Conservation (phyloP, 2,113 vertebrate species). For the Fregata magnificens region DNA sequence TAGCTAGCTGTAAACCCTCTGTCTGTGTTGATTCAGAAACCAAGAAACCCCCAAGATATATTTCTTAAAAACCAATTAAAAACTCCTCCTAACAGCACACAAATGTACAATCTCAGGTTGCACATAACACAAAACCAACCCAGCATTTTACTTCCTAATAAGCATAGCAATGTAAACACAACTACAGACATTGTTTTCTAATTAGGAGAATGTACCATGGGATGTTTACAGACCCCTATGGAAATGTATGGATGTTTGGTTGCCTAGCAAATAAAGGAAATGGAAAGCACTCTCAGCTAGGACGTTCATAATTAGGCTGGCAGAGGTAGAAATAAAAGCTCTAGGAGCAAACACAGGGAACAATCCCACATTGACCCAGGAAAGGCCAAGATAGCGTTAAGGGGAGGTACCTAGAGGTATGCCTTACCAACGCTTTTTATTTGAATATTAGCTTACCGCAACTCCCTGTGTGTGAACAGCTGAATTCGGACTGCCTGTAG, state of each 20-base stretch:
- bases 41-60: slow-evolving; percentile 33
- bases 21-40: slow-evolving; percentile 54
- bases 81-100: not conserved
- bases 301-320: slow-evolving; percentile 22
- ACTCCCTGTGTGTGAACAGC: not conserved
- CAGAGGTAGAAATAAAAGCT: slow-evolving; percentile 7
- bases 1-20: slow-evolving; percentile 25
- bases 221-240: slow-evolving; percentile 47
- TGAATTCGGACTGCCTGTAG: not conserved
- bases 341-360: not conserved
- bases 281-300: not conserved
- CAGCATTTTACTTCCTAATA: slow-evolving; percentile 35
- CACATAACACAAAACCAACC: slow-evolving; percentile 24
- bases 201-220: slow-evolving; percentile 22
- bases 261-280: slow-evolving; percentile 46
- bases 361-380: not conserved
- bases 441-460: not conserved
- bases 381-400: not conserved
- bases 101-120: slow-evolving; percentile 41
- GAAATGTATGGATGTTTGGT: slow-evolving; percentile 2
- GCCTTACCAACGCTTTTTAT: not conserved
- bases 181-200: slow-evolving; percentile 48
- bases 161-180: slow-evolving; percentile 43
- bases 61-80: slow-evolving; percentile 47
- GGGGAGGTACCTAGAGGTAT: not conserved